These are phyloP conservation scores for Ferrisia virgata DNA, from an alignment of 2,888 invertebrate species.

Conservation along the genomic window DNA sequence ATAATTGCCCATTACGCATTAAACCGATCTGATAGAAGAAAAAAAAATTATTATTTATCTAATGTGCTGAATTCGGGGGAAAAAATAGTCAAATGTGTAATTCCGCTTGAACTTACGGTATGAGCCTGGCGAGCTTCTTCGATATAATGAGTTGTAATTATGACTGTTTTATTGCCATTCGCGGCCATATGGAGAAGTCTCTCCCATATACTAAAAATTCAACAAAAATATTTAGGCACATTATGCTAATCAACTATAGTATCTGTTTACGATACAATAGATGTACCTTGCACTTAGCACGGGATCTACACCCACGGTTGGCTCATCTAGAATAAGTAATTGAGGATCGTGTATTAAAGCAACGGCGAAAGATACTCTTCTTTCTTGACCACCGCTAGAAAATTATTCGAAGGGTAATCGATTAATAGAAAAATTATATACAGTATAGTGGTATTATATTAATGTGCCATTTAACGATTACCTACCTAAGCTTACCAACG, in stretches of 20 bases:
- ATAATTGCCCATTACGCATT: constrained; percentile 77
- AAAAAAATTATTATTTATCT: not conserved
- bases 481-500: constrained; percentile 50
- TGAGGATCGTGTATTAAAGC: constrained; percentile 86
- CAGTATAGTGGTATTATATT: no score
- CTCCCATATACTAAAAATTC: constrained; percentile 75
- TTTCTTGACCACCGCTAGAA: constrained; percentile 75
- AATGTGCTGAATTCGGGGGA: no score
- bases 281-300: constrained; percentile 59
- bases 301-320: constrained; percentile 91
- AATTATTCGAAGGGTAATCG: not conserved
- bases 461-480: no score
- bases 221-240: no score
- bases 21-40: constrained; percentile 71
- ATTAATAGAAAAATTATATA: no score
- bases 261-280: no score
- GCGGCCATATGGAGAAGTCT: constrained; percentile 71
- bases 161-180: constrained; percentile 70
- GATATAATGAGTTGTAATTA: constrained; percentile 93
- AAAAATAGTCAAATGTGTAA: no score
- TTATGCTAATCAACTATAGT: no score
- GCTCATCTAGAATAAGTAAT: constrained; percentile 84
- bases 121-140: constrained; percentile 84
- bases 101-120: constrained; percentile 64
- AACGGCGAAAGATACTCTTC: constrained; percentile 83